phyloP scores from a whole-genome alignment of 2,797 vertebrate species.

The Hemibagrus guttatus region DNA sequence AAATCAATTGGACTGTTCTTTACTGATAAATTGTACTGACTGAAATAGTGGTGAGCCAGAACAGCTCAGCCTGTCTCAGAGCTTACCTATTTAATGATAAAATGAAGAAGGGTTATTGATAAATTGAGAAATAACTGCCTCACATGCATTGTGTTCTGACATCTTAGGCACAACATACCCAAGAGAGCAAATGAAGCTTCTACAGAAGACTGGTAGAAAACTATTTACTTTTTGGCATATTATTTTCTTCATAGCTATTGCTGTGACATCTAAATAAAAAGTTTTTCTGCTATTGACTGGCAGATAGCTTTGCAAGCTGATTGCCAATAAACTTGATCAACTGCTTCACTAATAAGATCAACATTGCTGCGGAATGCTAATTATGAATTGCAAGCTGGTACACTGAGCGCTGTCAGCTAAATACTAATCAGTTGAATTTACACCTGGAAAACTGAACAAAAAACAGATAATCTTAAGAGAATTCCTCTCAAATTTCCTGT shows the following conservation, averaged over 20 bases:
- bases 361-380: slow-evolving; percentile 33
- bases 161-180: background rate
- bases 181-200: background rate
- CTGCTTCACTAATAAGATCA: slow-evolving; percentile 52
- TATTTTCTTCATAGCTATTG: background rate
- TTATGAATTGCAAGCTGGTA: slow-evolving; percentile 42
- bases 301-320: slow-evolving; percentile 26
- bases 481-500: slow-evolving; percentile 6
- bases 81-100: background rate
- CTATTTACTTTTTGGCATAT: background rate
- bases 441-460: background rate
- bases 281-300: slow-evolving; percentile 5
- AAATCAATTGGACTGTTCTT: slow-evolving; percentile 37
- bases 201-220: background rate
- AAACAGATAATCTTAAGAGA: background rate
- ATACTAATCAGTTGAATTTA: slow-evolving; percentile 44
- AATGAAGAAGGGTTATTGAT: background rate
- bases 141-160: background rate
- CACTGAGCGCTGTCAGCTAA: slow-evolving; percentile 33
- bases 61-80: background rate
- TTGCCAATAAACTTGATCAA: slow-evolving; percentile 35
- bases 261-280: background rate
- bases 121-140: slow-evolving; percentile 2
- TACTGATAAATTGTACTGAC: slow-evolving; percentile 38
- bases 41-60: slow-evolving; percentile 40